phyloP scores from a whole-genome alignment of 1,140 invertebrate genomes.

The Leguminivora glycinivorella region DNA sequence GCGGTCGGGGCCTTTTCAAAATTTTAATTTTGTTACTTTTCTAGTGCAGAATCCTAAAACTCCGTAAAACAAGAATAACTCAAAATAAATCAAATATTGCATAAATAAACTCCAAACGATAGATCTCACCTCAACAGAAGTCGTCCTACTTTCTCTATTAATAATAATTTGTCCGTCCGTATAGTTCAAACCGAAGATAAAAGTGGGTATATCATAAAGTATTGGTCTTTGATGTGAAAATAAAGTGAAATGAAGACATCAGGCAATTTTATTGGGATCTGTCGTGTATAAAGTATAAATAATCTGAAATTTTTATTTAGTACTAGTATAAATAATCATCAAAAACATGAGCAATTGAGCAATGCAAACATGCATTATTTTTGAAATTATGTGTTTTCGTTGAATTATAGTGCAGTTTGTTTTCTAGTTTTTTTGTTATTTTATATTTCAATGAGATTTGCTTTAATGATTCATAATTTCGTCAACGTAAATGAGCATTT shows the following conservation, averaged over 20 bases:
- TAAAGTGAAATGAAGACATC: background rate
- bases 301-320: too few relatives aligned
- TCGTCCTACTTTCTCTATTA: background rate
- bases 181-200: background rate
- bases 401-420: too few relatives aligned
- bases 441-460: too few relatives aligned
- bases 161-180: slow-evolving; percentile 1
- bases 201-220: background rate
- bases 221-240: background rate
- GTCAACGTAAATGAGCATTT: too few relatives aligned
- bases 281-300: too few relatives aligned
- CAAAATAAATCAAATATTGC: background rate
- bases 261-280: background rate
- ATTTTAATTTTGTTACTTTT: too few relatives aligned
- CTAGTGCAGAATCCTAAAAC: background rate
- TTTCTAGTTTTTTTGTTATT: too few relatives aligned
- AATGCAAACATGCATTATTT: background rate
- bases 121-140: background rate
- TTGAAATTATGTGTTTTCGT: too few relatives aligned
- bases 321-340: background rate
- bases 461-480: too few relatives aligned
- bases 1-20: too few relatives aligned
- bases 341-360: background rate
- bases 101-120: background rate
- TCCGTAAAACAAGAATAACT: background rate